A percentile compares a stretch with the other conserved stretches of the same genome.
Evolutionary conservation across 2,113 vertebrate species (phyloP).

Genomic region (Peromyscus polionotus): DNA sequence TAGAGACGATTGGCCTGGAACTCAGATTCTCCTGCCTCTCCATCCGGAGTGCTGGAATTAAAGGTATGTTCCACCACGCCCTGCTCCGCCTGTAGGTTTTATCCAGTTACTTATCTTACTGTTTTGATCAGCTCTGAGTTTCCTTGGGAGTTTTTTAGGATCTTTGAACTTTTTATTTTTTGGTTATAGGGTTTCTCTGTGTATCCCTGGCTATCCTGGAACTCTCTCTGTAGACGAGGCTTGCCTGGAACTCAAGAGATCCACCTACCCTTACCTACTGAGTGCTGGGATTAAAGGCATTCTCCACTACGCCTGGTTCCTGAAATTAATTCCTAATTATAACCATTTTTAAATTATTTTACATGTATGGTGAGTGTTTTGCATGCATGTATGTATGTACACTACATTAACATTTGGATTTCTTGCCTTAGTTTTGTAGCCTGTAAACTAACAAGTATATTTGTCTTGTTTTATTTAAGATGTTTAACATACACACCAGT

Average conservation of each 20-base stretch:
- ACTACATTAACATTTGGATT: neutral
- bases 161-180: neutral
- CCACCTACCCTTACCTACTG: neutral
- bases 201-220: neutral
- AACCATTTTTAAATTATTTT: neutral
- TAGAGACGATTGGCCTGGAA: neutral
- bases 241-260: neutral
- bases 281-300: neutral
- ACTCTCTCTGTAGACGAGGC: neutral
- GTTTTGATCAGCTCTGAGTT: neutral
- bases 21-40: neutral
- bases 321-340: neutral
- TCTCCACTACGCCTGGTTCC: neutral
- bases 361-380: neutral
- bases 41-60: neutral
- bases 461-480: neutral
- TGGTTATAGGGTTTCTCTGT: neutral
- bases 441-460: neutral
- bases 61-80: neutral
- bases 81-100: neutral
- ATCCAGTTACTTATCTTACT: neutral
- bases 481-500: neutral
- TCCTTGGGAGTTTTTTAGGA: neutral
- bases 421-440: neutral
- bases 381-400: neutral